Evolutionary conservation across 1,140 invertebrate genomes (phyloP).

Genomic region (Trichomalopsis sarcophagae): DNA sequence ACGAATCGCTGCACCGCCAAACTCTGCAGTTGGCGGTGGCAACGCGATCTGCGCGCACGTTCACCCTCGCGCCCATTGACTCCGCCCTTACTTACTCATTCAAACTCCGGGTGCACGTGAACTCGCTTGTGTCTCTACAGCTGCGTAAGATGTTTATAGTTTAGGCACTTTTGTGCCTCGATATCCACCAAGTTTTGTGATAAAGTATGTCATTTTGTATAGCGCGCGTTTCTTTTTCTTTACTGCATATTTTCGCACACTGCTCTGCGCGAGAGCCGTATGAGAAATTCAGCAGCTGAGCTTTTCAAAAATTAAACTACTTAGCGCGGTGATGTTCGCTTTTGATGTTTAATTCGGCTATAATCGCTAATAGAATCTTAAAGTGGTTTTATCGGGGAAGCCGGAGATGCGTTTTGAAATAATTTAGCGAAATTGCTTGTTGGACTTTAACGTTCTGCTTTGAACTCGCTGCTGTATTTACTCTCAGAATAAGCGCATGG

Average conservation of each 20-base stretch:
- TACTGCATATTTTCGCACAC: background rate
- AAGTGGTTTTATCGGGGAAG: background rate
- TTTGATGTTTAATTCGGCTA: background rate
- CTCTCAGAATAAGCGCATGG: too few species aligned
- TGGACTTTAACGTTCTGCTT: background rate
- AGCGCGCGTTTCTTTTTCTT: too few species aligned
- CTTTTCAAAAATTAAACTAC: background rate
- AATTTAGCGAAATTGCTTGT: background rate
- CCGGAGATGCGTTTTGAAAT: background rate
- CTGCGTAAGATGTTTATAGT: too few species aligned
- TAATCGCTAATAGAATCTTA: background rate
- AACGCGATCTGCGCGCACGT: background rate
- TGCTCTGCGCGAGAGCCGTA: background rate
- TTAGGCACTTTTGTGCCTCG: too few species aligned
- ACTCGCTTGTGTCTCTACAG: background rate
- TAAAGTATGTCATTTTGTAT: too few species aligned
- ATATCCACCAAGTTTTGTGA: too few species aligned
- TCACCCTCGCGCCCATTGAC: background rate
- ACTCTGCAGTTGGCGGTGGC: background rate
- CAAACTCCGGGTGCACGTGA: background rate
- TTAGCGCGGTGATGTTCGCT: background rate
- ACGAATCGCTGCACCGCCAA: background rate
- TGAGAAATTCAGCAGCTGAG: background rate
- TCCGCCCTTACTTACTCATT: constrained; percentile 10
- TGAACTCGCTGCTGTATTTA: too few species aligned